These are phyloP conservation scores for Phyto melanocephala DNA, from an alignment of 2,888 invertebrate species.

Conservation along the genomic window DNA sequence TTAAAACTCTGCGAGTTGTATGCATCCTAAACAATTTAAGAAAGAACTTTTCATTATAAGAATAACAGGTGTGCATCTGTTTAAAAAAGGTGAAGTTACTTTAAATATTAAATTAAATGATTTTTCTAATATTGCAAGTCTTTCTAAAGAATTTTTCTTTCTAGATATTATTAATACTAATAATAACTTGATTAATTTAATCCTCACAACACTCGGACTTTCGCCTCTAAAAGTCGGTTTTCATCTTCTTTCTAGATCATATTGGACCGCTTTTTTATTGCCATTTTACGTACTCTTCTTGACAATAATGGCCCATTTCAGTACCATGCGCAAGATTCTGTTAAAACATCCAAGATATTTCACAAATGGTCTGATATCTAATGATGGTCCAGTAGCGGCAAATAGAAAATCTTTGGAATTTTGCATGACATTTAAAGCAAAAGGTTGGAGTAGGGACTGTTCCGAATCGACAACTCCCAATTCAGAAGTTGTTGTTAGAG, in stretches of 20 bases:
- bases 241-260: constrained; percentile 32
- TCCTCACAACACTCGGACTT: too few species aligned
- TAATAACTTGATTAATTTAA: too few species aligned
- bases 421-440: constrained; percentile 83
- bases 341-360: constrained; percentile 84
- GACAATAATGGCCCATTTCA: constrained; percentile 82
- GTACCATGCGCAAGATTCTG: constrained; percentile 82
- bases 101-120: too few species aligned
- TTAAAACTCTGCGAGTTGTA: too few species aligned
- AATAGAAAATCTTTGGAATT: constrained; percentile 82
- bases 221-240: too few species aligned
- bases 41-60: too few species aligned
- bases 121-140: too few species aligned
- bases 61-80: too few species aligned
- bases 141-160: too few species aligned
- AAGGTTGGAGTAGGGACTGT: constrained; percentile 85
- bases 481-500: constrained; percentile 82
- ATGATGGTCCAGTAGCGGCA: constrained; percentile 82
- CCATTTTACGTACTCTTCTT: constrained; percentile 79
- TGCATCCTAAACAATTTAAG: too few species aligned
- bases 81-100: too few species aligned
- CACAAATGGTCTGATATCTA: constrained; percentile 84
- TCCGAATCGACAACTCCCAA: constrained; percentile 81
- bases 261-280: constrained; percentile 79
- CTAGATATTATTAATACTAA: too few species aligned